Conservation (phyloP, 2,888 invertebrate genomes). For the Chymomyza caudatula region DNA sequence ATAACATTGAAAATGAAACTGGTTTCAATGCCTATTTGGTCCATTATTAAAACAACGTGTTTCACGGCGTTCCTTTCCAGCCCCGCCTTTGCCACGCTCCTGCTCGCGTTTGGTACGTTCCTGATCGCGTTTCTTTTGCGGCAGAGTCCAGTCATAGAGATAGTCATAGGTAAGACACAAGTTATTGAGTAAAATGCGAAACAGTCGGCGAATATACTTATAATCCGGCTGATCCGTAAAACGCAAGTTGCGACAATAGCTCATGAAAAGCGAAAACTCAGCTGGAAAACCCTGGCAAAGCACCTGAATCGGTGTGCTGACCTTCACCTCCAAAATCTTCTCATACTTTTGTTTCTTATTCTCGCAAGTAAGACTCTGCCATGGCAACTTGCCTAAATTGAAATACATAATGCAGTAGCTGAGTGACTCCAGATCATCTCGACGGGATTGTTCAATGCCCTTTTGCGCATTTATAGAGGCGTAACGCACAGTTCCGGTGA, state of each 20-base stretch:
- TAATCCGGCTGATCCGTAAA: conserved; percentile 99
- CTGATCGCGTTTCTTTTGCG: conserved; percentile 83
- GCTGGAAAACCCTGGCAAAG: conserved; percentile 98
- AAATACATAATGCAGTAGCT: conserved; percentile 99
- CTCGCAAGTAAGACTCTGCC: conserved; percentile 97
- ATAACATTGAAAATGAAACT: no score
- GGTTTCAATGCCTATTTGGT: no score
- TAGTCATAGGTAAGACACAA: conserved; percentile 98
- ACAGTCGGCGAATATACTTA: conserved; percentile 95
- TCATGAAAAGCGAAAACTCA: conserved; percentile 99
- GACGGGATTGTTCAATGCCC: conserved; percentile 97
- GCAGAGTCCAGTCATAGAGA: conserved; percentile 99
- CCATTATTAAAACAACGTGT: no score
- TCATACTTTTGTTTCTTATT: conserved; percentile 99
- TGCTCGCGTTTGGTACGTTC: no score
- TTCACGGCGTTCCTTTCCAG: no score
- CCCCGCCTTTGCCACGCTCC: no score
- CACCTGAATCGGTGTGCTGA: conserved; percentile 97
- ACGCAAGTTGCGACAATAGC: conserved; percentile 96
- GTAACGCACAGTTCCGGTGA: conserved; percentile 96
- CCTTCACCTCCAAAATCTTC: conserved; percentile 98
- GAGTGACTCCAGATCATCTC: conserved; percentile 98
- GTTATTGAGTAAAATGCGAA: conserved; percentile 94
- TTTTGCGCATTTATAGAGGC: conserved; percentile 99
- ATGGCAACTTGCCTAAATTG: conserved; percentile 93